Percentiles rank a stretch among this genome's conserved stretches.
phyloP scores from a whole-genome alignment of 1,140 invertebrate species.

The Theocolax elegans region DNA sequence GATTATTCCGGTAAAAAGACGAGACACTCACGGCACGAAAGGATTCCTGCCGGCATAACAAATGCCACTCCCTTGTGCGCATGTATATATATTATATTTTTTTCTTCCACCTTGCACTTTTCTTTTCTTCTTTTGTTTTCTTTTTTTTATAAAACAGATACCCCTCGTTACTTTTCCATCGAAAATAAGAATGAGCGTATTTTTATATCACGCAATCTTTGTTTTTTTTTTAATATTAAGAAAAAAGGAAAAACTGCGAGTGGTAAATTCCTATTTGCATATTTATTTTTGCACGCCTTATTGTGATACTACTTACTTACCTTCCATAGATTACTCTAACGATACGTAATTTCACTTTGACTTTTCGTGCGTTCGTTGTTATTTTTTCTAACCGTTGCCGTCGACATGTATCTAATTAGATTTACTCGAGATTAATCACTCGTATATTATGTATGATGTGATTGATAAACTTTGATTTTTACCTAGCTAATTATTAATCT shows the following conservation, averaged over 20 bases:
- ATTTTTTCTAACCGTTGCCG: no score
- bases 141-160: not conserved
- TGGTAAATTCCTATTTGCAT: conserved; percentile 6
- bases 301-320: not conserved
- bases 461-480: no score
- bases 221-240: conserved; percentile 11
- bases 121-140: conserved; percentile 4
- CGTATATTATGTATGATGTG: no score
- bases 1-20: conserved; percentile 27
- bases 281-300: conserved; percentile 5
- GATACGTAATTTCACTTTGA: no score
- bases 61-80: conserved; percentile 2
- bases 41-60: conserved; percentile 21
- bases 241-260: no score
- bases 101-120: not conserved
- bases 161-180: not conserved
- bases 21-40: not conserved
- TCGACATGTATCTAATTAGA: no score
- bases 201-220: conserved; percentile 15
- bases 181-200: conserved; percentile 11
- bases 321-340: not conserved
- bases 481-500: no score
- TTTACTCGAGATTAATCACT: no score
- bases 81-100: no score
- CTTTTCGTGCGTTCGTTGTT: no score